These are phyloP conservation scores for Pogonomyrmex californicus DNA, from an alignment of 1,140 invertebrate species.

Conservation along the genomic window DNA sequence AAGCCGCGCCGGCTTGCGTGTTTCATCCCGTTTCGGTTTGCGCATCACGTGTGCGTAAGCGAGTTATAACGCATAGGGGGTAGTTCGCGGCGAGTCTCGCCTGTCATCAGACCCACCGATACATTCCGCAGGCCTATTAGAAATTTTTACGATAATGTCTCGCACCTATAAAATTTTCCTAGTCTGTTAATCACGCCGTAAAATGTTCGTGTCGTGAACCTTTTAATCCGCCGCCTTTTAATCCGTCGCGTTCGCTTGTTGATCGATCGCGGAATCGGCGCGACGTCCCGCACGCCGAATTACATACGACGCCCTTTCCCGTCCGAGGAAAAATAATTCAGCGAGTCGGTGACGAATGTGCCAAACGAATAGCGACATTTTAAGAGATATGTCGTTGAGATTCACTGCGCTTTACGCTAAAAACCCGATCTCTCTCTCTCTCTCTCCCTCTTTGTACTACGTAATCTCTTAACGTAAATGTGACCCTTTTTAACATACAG, in stretches of 20 bases:
- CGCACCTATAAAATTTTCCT: conserved; percentile 56
- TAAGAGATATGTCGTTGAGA: conserved; percentile 23
- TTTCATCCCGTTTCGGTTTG: conserved; percentile 60
- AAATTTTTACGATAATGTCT: conserved; percentile 66
- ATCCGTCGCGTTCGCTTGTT: not conserved
- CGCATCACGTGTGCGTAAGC: conserved; percentile 7
- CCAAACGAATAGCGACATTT: conserved; percentile 5
- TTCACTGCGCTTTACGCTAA: not conserved
- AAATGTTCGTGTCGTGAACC: conserved; percentile 22
- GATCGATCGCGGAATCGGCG: not conserved
- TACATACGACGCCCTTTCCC: not conserved
- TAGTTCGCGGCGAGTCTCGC: conserved; percentile 1
- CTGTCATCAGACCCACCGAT: conserved; percentile 57
- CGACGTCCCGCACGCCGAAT: not conserved
- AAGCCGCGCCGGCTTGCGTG: not conserved
- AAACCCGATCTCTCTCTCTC: conserved; percentile 5
- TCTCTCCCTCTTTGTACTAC: not conserved
- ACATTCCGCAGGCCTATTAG: conserved; percentile 57
- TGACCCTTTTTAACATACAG: conserved; percentile 28
- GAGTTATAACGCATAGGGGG: conserved; percentile 24
- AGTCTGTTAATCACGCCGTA: conserved; percentile 40
- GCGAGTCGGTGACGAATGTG: not conserved
- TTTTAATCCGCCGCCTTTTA: not conserved
- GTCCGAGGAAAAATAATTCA: not conserved
- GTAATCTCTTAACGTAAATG: conserved; percentile 28